Conservation (phyloP, 2,888 invertebrate species). For the Pristionchus fissidentatus region DNA sequence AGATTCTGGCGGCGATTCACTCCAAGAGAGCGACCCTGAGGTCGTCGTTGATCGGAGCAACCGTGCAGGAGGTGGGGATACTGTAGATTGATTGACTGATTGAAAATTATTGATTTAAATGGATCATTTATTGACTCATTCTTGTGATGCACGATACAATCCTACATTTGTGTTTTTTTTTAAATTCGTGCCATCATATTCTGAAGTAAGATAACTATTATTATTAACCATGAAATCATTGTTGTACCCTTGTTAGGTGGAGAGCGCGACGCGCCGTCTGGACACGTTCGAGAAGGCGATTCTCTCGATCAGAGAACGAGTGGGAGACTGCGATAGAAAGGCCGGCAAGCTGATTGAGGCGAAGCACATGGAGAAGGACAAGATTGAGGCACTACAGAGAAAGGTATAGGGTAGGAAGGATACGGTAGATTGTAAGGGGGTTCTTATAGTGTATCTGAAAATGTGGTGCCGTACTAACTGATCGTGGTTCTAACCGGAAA, state of each 20-base stretch:
- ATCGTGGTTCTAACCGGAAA: too few species aligned
- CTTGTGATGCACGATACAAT: too few species aligned
- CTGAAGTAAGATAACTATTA: too few species aligned
- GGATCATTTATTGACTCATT: too few species aligned
- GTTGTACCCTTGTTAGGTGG: constrained; percentile 80
- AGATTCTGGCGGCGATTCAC: constrained; percentile 89
- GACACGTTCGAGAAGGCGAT: constrained; percentile 94
- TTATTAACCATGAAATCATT: too few species aligned
- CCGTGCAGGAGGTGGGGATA: constrained; percentile 61
- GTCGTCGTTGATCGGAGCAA: constrained; percentile 61
- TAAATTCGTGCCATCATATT: not conserved
- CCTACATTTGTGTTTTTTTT: too few species aligned
- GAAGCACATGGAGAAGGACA: constrained; percentile 83
- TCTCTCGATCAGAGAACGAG: constrained; percentile 76
- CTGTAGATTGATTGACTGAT: not conserved
- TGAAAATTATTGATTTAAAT: too few species aligned
- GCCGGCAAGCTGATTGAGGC: constrained; percentile 84
- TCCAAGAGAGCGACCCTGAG: constrained; percentile 83
- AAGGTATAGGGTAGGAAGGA: constrained; percentile 3
- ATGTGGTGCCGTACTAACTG: too few species aligned
- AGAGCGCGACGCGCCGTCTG: constrained; percentile 90
- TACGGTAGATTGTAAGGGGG: not conserved
- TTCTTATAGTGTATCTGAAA: too few species aligned
- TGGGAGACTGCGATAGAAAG: constrained; percentile 61
- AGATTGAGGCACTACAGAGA: constrained; percentile 57